These are phyloP conservation scores for Coracopsis vasa DNA, from an alignment of 2,113 vertebrate species.

Conservation along the genomic window DNA sequence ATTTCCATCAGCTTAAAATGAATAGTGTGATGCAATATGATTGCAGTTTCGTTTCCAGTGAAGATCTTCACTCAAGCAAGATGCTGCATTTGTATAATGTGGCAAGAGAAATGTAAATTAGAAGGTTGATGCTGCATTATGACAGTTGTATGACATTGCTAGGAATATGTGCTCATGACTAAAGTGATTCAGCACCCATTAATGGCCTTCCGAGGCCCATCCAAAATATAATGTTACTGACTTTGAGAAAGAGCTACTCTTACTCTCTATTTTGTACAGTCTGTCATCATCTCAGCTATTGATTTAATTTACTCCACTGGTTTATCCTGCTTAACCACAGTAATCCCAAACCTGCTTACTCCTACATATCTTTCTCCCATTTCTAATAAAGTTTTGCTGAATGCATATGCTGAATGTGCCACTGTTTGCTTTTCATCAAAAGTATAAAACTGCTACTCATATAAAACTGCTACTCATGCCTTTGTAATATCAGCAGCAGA, in stretches of 20 bases:
- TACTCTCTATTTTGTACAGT: not conserved
- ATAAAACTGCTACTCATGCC: not conserved
- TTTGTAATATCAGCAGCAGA: not conserved
- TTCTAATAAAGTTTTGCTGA: not conserved
- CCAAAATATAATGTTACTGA: not conserved
- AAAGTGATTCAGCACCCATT: not conserved
- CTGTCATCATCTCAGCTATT: conserved; percentile 1
- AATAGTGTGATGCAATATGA: not conserved
- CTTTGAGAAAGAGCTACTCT: not conserved
- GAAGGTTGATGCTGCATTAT: accelerated
- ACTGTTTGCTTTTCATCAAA: not conserved
- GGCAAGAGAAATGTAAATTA: not conserved
- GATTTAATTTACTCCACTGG: conserved; percentile 42
- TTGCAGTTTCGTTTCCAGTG: not conserved
- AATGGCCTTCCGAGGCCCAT: not conserved
- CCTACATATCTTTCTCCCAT: not conserved
- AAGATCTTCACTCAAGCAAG: not conserved
- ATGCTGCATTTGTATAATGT: not conserved
- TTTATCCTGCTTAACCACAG: conserved; percentile 36
- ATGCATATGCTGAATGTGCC: not conserved
- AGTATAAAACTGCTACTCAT: not conserved
- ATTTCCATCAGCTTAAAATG: not conserved
- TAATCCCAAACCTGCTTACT: conserved; percentile 30
- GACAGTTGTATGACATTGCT: not conserved
- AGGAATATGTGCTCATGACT: not conserved